Percentiles rank a stretch among this genome's conserved stretches.
Evolutionary conservation across 1,140 invertebrate genomes (phyloP).

Genomic region (Megalopta genalis): DNA sequence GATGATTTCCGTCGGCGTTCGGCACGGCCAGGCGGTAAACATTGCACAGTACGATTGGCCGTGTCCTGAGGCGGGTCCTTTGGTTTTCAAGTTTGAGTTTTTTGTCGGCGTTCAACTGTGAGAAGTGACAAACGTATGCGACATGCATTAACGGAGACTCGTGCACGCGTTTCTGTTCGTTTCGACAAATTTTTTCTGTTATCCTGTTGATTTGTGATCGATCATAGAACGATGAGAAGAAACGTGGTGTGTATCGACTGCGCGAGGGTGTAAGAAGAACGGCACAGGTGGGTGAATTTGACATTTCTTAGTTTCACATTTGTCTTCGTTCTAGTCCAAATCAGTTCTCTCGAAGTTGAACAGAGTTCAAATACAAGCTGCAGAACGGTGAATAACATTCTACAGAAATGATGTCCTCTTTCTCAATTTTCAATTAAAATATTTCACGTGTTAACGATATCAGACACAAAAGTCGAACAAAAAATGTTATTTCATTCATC

Average conservation of each 20-base stretch:
- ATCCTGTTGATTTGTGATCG: background rate
- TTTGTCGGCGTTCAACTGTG: slow-evolving; percentile 25
- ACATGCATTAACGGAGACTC: slow-evolving; percentile 14
- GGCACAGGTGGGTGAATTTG: slow-evolving; percentile 39
- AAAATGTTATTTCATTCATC: no score
- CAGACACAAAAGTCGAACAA: no score
- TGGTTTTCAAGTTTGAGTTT: slow-evolving; percentile 65
- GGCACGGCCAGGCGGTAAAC: slow-evolving; percentile 76
- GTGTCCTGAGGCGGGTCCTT: slow-evolving; percentile 75
- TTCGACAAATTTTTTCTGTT: background rate
- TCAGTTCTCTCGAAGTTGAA: background rate
- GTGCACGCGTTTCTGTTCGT: background rate
- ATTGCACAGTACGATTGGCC: slow-evolving; percentile 77
- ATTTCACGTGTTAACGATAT: no score
- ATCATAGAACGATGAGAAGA: slow-evolving; percentile 2
- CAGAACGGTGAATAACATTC: background rate
- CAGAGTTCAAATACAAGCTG: background rate
- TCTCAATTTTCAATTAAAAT: no score
- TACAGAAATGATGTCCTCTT: no score
- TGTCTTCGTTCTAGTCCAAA: background rate
- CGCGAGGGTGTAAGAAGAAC: background rate
- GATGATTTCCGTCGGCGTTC: slow-evolving; percentile 66
- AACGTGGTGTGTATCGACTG: slow-evolving; percentile 3
- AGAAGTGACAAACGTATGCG: slow-evolving; percentile 34
- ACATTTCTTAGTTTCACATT: background rate